These are phyloP conservation scores for Eurosta solidaginis DNA, from an alignment of 1,140 invertebrate genomes.

Conservation along the genomic window DNA sequence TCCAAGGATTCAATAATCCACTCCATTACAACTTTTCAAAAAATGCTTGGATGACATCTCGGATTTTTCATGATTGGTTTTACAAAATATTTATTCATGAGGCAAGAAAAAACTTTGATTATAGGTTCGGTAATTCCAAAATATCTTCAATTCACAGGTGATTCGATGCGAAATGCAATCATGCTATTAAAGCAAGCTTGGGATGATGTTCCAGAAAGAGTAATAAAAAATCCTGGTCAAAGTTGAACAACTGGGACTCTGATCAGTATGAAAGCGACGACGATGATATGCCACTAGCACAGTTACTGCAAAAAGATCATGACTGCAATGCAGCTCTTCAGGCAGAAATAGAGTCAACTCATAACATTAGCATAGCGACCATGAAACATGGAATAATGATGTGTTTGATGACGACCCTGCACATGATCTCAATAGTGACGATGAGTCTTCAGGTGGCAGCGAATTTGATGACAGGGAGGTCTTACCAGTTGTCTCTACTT, in stretches of 20 bases:
- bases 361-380: neutral
- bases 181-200: too few species aligned
- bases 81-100: too few species aligned
- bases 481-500: neutral
- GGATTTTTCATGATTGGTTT: constrained; percentile 47
- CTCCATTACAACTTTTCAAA: constrained; percentile 52
- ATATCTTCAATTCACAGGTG: neutral
- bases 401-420: neutral
- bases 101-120: constrained; percentile 14
- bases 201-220: neutral
- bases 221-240: neutral
- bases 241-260: too few species aligned
- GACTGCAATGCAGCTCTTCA: neutral
- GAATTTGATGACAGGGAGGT: too few species aligned
- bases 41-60: constrained; percentile 54
- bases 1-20: constrained; percentile 45
- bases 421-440: too few species aligned
- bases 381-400: neutral
- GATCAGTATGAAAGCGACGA: too few species aligned
- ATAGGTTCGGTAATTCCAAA: neutral
- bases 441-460: too few species aligned
- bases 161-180: neutral
- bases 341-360: neutral
- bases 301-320: neutral
- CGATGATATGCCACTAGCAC: too few species aligned